phyloP scores from a whole-genome alignment of 2,888 invertebrate species.

The Loripinus fragilis region DNA sequence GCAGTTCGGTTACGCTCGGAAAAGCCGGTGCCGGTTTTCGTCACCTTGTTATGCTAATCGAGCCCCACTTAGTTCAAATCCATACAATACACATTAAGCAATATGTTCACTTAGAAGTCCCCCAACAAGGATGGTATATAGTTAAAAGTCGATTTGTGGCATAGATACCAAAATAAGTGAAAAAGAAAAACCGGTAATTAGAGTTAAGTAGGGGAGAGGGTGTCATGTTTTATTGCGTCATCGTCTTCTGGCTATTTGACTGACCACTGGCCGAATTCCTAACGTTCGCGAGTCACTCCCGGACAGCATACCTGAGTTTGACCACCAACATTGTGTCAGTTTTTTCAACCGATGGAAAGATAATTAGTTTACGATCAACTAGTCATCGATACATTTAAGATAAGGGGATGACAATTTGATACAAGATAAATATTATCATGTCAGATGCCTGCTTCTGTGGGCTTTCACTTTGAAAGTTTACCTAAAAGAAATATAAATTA shows the following conservation, averaged over 20 bases:
- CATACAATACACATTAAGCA: constrained; percentile 12
- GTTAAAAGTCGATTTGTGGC: constrained; percentile 14
- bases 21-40: constrained; percentile 1
- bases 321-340: constrained; percentile 16
- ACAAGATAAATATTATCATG: constrained; percentile 19
- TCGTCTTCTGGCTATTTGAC: background rate
- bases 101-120: constrained; percentile 4
- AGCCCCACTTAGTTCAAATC: constrained; percentile 1
- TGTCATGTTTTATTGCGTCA: constrained; percentile 15
- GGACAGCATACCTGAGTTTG: background rate
- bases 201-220: constrained; percentile 10
- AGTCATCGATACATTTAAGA: constrained; percentile 17
- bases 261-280: constrained; percentile 23
- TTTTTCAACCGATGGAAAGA: constrained; percentile 7
- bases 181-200: constrained; percentile 15
- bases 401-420: constrained; percentile 18
- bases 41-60: constrained; percentile 15
- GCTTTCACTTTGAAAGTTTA: too few species aligned
- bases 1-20: background rate
- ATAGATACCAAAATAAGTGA: background rate
- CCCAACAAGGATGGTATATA: background rate
- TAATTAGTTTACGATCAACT: constrained; percentile 14
- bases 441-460: background rate
- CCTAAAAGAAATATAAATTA: too few species aligned
- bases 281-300: constrained; percentile 18